phyloP scores from a whole-genome alignment of 2,113 vertebrate genomes.

The Seriola quinqueradiata region DNA sequence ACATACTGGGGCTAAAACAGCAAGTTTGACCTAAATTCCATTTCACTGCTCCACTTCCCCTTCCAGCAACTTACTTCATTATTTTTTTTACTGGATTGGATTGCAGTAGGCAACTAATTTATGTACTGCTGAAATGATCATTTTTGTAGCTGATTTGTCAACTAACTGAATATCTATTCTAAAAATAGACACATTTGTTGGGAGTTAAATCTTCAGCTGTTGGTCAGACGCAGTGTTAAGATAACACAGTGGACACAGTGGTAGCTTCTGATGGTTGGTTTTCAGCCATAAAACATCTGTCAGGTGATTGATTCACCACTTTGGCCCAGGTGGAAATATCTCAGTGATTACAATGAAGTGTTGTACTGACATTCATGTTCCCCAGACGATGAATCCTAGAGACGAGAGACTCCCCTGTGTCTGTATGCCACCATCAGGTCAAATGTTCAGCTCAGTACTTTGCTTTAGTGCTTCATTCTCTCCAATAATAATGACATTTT shows the following conservation, averaged over 20 bases:
- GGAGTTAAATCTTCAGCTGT: not conserved
- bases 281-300: not conserved
- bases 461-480: no score
- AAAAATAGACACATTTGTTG: not conserved
- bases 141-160: not conserved
- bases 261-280: not conserved
- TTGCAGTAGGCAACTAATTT: not conserved
- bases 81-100: not conserved
- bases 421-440: no score
- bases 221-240: not conserved
- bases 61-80: not conserved
- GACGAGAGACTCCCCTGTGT: no score
- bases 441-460: not conserved
- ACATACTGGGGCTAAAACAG: not conserved
- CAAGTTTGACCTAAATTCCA: slow-evolving; percentile 35
- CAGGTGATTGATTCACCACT: not conserved
- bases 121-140: not conserved
- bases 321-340: not conserved
- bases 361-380: not conserved
- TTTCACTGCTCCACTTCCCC: not conserved
- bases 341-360: no score
- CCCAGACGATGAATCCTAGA: not conserved
- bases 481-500: no score
- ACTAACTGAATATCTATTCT: not conserved
- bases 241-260: not conserved